Base-by-base conservation (phyloP, 2,797 vertebrate genomes). In the Pogonophryne albipinna region DNA sequence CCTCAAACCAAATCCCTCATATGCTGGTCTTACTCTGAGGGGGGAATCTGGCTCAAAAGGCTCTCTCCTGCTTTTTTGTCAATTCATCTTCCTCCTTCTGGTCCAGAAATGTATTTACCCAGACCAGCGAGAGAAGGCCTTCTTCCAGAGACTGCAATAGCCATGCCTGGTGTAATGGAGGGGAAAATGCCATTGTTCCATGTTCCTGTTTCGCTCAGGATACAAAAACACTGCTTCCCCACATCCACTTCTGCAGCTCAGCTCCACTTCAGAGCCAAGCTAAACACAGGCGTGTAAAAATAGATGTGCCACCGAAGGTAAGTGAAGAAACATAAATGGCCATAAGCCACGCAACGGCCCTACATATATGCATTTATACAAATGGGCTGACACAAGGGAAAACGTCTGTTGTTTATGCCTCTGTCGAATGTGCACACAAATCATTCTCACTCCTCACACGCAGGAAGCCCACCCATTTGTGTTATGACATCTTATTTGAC, bases 171-270 rank as follows among this genome's bases (percentile, higher is more conserved):
- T 84, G 85, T 89, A 92, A 94, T 91, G 87, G 82, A 91, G 87
- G 85, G 88, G 85, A 89, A 91, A 91, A 88, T 87, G 79, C 84
- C 80, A 92, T 93, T 92, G 92, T 92, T 93, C 91, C 74, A 45
- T 89, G 84, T 92, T 94, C 91, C 90, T 93, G 87, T 89, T 93
- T 91, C 79, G 42, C 89, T 91, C 20, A 3, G 73, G 84, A 71
- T 85, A 87, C 57, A 82, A 87, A 88, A 90, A 79, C 74, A 76
- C 71, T 42, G 23, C 76, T 78, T 87, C 80, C 55, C 67, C 62
- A 66, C 79, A 77, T 84, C 78, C 65, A 79, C 71, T 89, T 84
- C 71, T 87, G 71, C 68, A 74, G 73, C 82, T 83, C 83, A 60
- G 63, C 84, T 71, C 51, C 74, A 78, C 74, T 90, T 87, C 85